Evolutionary conservation across 2,113 vertebrate species (phyloP), one percentile per base, ranked within the genome.

Genomic region (Beaufortia kweichowensis): DNA sequence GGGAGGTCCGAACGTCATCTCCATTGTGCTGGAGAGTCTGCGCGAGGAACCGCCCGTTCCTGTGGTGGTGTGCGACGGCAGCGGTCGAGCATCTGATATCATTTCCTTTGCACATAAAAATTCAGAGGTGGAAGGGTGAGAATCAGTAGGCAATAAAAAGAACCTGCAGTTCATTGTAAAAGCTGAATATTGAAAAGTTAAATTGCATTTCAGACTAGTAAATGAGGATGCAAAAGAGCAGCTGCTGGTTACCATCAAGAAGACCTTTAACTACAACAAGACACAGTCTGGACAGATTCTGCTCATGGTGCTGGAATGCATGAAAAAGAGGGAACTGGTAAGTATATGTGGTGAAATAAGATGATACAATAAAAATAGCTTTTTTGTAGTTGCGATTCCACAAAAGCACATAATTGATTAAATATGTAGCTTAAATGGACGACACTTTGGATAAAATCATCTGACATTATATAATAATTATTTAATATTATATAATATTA

Each of bases 291-390:
- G 96, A 69, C 96, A 98, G 84, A 92, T 99, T 60, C 93, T 98
- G 5, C 71, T 93, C 12, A 93, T 98, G 87, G 91, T 98, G 24
- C 94, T 95, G 92, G 96, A 99, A 79, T 99, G 96, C 85, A 98
- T 99, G 97, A 98, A 96, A 83, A 98, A 95, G 88, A 95, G 95
- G 83, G 97, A 97, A 76, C 93, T 99, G 63, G 97, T 99, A 88
- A 98, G 96, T 94, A 82, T 6, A n/a, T 46, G 3, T 35, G 35
- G 28, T 31, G 46, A 29, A 26, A 23, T 73, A 46, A 3, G 23
- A 56, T 14, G 19, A 69, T 6, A 4, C 43, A 55, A 61, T 19
- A 23, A 6, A n/a, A 8, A 12, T 10, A 4, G 35, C 35, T 39
- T 33, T 33, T 33, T 14, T 23, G 21, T 29, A 17, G 43, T 17